phyloP scores from a whole-genome alignment of 2,888 invertebrate species.

The Callyntrura sp. region DNA sequence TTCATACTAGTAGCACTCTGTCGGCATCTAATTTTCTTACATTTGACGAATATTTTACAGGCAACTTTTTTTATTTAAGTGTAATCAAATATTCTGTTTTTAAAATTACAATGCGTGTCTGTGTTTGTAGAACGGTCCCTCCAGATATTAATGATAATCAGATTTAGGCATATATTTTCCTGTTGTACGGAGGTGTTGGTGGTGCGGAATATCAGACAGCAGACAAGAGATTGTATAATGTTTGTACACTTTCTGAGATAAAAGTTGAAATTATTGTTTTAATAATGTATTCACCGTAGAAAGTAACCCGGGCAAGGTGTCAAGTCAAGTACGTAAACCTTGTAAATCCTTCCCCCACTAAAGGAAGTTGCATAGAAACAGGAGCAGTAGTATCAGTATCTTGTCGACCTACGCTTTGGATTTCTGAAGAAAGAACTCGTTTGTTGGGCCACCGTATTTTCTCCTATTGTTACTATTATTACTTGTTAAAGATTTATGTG shows the following conservation, averaged over 20 bases:
- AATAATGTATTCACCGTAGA: not conserved
- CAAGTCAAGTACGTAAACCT: not conserved
- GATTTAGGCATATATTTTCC: not conserved
- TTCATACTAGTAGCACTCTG: no score
- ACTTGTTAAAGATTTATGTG: constrained; percentile 6
- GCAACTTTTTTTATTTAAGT: no score
- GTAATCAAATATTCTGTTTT: no score
- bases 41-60: no score
- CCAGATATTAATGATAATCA: no score
- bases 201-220: not conserved
- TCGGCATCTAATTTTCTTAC: no score
- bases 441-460: not conserved
- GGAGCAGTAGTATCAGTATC: not conserved
- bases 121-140: no score
- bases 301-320: not conserved
- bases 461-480: constrained; percentile 7
- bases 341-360: not conserved
- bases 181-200: not conserved
- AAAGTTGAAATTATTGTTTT: constrained; percentile 4
- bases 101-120: no score
- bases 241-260: not conserved
- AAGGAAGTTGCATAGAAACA: not conserved
- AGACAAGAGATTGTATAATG: not conserved
- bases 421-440: not conserved
- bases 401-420: not conserved